Conservation (phyloP, 2,888 invertebrate species). For the Blomia tropicalis region DNA sequence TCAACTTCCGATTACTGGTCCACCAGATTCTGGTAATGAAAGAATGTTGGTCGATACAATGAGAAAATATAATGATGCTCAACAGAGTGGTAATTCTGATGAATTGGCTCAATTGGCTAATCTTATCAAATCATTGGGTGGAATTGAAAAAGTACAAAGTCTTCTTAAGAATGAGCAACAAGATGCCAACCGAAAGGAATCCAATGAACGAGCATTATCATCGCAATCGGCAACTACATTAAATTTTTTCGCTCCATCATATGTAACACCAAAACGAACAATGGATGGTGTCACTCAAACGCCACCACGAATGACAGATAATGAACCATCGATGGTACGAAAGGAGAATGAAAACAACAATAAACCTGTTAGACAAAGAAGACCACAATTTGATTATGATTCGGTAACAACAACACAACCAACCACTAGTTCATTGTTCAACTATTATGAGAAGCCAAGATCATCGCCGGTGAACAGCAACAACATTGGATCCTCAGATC, state of each 20-base stretch:
- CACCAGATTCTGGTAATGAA: neutral
- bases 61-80: conserved; percentile 18
- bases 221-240: conserved; percentile 13
- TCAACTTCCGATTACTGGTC: conserved; percentile 17
- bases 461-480: neutral
- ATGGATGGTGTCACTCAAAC: conserved; percentile 18
- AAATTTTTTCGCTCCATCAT: conserved; percentile 23
- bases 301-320: conserved; percentile 17
- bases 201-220: neutral
- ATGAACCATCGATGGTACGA: neutral
- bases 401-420: neutral
- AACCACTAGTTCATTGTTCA: conserved; percentile 6
- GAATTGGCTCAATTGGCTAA: conserved; percentile 30
- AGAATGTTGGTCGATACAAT: conserved; percentile 9
- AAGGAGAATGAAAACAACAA: conserved; percentile 1
- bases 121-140: conserved; percentile 32
- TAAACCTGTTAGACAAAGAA: conserved; percentile 10
- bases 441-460: conserved; percentile 17
- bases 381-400: conserved; percentile 23
- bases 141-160: conserved; percentile 32
- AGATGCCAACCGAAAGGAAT: conserved; percentile 14
- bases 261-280: conserved; percentile 24
- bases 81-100: conserved; percentile 21
- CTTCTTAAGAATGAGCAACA: conserved; percentile 27
- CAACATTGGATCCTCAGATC: neutral